A percentile compares a stretch with the other conserved stretches of the same genome.
phyloP scores from a whole-genome alignment of 2,113 vertebrate species.

The Saimiri boliviensis region DNA sequence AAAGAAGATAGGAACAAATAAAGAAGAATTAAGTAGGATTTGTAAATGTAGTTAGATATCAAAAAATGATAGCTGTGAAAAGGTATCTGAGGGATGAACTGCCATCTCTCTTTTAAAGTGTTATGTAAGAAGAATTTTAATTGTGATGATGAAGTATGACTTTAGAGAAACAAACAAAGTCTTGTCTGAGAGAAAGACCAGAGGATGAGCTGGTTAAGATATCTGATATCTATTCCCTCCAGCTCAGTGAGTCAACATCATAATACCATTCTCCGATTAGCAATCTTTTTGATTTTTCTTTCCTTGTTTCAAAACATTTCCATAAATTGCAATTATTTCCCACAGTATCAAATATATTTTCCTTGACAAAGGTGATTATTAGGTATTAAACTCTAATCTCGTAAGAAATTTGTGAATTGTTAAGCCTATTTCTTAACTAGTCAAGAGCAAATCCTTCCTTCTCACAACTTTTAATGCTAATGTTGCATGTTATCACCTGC shows the following conservation, averaged over 20 bases:
- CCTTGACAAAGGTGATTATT: slow-evolving; percentile 83
- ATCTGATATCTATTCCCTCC: neutral
- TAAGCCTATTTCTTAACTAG: slow-evolving; percentile 82
- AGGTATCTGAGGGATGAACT: neutral
- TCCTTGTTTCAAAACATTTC: slow-evolving; percentile 70
- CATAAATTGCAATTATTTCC: slow-evolving; percentile 76
- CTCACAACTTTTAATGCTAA: slow-evolving; percentile 74
- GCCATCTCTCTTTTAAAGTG: neutral
- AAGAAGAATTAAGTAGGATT: neutral
- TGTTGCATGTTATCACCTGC: slow-evolving; percentile 39
- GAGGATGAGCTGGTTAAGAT: neutral
- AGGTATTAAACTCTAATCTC: slow-evolving; percentile 83
- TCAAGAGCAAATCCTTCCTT: slow-evolving; percentile 79
- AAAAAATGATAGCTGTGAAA: neutral
- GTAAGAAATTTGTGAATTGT: slow-evolving; percentile 82
- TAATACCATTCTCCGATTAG: neutral
- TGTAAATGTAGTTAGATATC: neutral
- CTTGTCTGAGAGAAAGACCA: neutral
- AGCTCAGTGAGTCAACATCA: neutral
- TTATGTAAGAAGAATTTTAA: neutral
- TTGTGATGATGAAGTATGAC: neutral
- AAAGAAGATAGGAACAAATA: neutral
- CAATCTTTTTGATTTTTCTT: slow-evolving; percentile 9
- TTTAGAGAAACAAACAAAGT: neutral
- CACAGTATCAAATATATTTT: slow-evolving; percentile 77